These are phyloP conservation scores for Lamellibrachia satsuma DNA, from an alignment of 2,888 invertebrate genomes.

Conservation along the genomic window DNA sequence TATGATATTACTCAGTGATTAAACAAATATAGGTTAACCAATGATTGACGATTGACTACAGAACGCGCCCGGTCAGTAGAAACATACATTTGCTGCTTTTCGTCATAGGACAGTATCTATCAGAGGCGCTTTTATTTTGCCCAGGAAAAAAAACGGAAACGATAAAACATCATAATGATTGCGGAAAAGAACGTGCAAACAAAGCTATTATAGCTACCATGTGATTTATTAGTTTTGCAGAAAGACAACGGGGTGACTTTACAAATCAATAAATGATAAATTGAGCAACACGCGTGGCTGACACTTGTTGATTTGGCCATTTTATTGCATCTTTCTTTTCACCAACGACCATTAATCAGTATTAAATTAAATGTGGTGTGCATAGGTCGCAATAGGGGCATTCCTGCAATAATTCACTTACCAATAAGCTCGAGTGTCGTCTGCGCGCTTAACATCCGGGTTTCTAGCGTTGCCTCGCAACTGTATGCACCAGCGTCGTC, in stretches of 20 bases:
- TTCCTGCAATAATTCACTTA: not conserved
- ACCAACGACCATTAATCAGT: not conserved
- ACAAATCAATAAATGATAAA: not conserved
- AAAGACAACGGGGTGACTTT: not conserved
- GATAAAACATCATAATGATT: not conserved
- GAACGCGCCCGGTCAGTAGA: not conserved
- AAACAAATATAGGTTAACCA: too few species aligned
- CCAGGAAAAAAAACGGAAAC: not conserved
- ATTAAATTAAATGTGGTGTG: not conserved
- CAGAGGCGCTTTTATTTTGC: not conserved
- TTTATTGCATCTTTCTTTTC: not conserved
- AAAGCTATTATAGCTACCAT: not conserved
- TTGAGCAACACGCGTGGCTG: not conserved
- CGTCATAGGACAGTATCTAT: not conserved
- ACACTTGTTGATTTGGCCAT: not conserved
- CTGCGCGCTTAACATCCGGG: not conserved
- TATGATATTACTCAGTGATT: too few species aligned
- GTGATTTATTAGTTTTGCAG: not conserved
- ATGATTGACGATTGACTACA: too few species aligned
- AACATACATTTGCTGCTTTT: not conserved
- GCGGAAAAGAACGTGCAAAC: not conserved
- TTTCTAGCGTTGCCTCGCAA: conserved; percentile 7
- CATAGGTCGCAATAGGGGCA: not conserved
- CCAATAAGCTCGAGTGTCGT: not conserved
- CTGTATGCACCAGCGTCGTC: not conserved